Percentiles rank a stretch among this genome's conserved stretches.
Conservation (phyloP, 2,113 vertebrate species). For the Grantiella picta region DNA sequence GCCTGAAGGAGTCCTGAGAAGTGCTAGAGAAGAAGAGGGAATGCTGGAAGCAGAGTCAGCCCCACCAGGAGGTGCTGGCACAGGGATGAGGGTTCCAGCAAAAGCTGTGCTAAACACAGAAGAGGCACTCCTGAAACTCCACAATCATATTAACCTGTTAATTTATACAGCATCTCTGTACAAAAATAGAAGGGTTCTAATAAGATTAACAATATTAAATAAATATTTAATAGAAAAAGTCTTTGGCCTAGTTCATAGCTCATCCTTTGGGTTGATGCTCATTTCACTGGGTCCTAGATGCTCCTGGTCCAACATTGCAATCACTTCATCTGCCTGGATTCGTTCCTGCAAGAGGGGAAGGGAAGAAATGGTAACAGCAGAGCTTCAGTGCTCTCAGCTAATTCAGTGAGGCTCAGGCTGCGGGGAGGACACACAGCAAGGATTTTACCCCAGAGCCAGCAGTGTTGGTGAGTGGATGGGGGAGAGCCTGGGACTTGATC, state of each 20-base stretch:
- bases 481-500: not conserved
- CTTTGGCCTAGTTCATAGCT: constrained; percentile 79
- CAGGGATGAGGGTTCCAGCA: not conserved
- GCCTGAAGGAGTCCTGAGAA: not conserved
- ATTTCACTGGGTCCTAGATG: constrained; percentile 66
- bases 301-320: constrained; percentile 81
- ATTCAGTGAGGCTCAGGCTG: not conserved
- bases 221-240: constrained; percentile 82
- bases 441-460: not conserved
- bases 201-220: constrained; percentile 88
- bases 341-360: constrained; percentile 79
- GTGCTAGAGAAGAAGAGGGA: not conserved
- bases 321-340: constrained; percentile 93
- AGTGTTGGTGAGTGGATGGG: not conserved
- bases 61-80: not conserved
- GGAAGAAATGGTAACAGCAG: not conserved
- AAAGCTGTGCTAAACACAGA: constrained; percentile 20
- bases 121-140: not conserved
- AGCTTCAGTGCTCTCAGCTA: not conserved
- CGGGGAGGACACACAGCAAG: not conserved
- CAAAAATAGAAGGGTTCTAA: constrained; percentile 94
- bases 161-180: constrained; percentile 82
- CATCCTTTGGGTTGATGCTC: constrained; percentile 91
- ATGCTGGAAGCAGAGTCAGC: not conserved
- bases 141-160: constrained; percentile 57